Evolutionary conservation across 1,140 invertebrate species (phyloP).

Genomic region (Drosophila santomea): DNA sequence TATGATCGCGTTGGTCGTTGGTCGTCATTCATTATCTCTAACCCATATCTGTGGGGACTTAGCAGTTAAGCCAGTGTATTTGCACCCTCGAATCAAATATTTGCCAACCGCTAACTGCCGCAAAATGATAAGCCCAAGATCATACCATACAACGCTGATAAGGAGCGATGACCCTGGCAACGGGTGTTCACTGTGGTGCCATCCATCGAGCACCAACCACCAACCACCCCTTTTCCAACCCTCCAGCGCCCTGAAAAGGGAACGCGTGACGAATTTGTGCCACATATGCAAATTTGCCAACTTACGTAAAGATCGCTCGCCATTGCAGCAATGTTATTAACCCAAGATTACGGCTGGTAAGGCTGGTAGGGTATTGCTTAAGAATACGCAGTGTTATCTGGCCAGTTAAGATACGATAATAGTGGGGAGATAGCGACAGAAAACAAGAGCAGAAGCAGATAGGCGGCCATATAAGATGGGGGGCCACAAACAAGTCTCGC

Average conservation of each 20-base stretch:
- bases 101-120: constrained; percentile 17
- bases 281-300: constrained; percentile 66
- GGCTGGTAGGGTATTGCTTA: constrained; percentile 1
- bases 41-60: constrained; percentile 10
- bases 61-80: constrained; percentile 10
- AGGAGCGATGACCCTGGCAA: constrained; percentile 33
- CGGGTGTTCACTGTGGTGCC: constrained; percentile 42
- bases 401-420: constrained; percentile 52
- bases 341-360: constrained; percentile 27
- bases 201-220: neutral
- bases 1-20: constrained; percentile 2
- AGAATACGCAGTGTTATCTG: constrained; percentile 68
- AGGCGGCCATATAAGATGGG: constrained; percentile 40
- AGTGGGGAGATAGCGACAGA: constrained; percentile 19
- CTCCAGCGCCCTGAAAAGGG: neutral
- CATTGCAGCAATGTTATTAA: constrained; percentile 49
- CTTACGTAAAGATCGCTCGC: constrained; percentile 59
- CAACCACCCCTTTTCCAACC: neutral
- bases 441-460: constrained; percentile 20
- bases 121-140: constrained; percentile 32
- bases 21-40: constrained; percentile 16
- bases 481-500: constrained; percentile 30
- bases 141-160: constrained; percentile 25
- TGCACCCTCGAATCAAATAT: constrained; percentile 34
- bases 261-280: constrained; percentile 58